These are phyloP conservation scores for Pteropus alecto DNA, from an alignment of 2,113 vertebrate genomes.

Conservation along the genomic window DNA sequence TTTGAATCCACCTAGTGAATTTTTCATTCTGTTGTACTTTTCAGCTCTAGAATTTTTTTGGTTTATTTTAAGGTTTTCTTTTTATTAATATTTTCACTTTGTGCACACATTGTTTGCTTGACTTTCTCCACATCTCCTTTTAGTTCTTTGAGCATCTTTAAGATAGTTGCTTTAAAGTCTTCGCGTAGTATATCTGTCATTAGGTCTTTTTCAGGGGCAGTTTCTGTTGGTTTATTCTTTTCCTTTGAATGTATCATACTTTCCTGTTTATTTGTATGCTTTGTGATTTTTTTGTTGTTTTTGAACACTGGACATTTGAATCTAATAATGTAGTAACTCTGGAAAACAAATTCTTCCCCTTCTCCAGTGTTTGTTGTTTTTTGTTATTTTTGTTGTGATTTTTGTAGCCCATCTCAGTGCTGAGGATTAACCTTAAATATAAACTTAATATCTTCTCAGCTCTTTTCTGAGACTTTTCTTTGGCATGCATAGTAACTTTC, in stretches of 20 bases:
- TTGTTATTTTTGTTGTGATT: not conserved
- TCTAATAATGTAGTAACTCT: not conserved
- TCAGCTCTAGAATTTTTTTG: not conserved
- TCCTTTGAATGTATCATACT: not conserved
- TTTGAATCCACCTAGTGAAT: not conserved
- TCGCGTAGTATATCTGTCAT: not conserved
- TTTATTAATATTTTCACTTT: not conserved
- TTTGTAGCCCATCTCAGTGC: not conserved
- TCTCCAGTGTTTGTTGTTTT: not conserved
- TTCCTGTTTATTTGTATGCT: not conserved
- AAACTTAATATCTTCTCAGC: not conserved
- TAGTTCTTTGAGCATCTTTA: not conserved
- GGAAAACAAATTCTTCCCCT: not conserved
- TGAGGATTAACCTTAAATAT: not conserved
- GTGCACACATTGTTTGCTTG: not conserved
- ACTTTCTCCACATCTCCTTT: not conserved
- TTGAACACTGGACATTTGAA: not conserved
- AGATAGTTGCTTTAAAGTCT: not conserved
- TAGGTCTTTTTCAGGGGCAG: not conserved
- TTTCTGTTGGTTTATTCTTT: not conserved
- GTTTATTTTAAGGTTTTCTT: not conserved
- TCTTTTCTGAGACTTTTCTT: not conserved
- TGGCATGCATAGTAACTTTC: not conserved
- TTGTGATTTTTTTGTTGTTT: not conserved
- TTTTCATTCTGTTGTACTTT: not conserved